A percentile compares a stretch with the other conserved stretches of the same genome.
Conservation (phyloP, 2,113 vertebrate genomes). For the Fulmarus glacialis region DNA sequence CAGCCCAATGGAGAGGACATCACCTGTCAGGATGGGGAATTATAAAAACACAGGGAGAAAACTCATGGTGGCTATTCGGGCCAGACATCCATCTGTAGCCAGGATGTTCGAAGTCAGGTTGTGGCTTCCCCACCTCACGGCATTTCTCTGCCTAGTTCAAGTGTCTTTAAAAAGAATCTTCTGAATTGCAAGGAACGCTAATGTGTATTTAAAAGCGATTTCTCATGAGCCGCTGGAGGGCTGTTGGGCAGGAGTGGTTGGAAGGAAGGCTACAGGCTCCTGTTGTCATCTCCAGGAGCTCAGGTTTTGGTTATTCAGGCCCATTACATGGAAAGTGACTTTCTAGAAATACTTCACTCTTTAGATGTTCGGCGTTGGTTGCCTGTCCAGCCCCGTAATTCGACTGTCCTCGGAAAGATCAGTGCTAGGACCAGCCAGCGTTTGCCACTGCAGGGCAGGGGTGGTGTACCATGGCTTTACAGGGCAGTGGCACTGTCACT, state of each 20-base stretch:
- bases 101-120: background rate
- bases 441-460: background rate
- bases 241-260: background rate
- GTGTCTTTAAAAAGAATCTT: background rate
- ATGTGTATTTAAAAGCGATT: background rate
- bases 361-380: background rate
- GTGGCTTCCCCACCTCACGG: background rate
- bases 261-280: background rate
- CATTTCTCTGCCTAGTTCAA: background rate
- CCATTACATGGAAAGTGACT: background rate
- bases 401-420: background rate
- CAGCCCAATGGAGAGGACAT: background rate
- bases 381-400: background rate
- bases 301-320: background rate
- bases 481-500: background rate
- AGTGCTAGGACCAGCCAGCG: background rate
- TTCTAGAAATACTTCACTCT: constrained; percentile 6
- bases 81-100: background rate
- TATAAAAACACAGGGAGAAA: background rate
- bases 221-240: background rate
- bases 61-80: background rate
- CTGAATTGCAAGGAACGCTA: background rate
- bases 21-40: background rate
- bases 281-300: background rate
- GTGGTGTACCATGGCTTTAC: background rate